phyloP scores from a whole-genome alignment of 2,888 invertebrate species.

The Yponomeuta evonymella region DNA sequence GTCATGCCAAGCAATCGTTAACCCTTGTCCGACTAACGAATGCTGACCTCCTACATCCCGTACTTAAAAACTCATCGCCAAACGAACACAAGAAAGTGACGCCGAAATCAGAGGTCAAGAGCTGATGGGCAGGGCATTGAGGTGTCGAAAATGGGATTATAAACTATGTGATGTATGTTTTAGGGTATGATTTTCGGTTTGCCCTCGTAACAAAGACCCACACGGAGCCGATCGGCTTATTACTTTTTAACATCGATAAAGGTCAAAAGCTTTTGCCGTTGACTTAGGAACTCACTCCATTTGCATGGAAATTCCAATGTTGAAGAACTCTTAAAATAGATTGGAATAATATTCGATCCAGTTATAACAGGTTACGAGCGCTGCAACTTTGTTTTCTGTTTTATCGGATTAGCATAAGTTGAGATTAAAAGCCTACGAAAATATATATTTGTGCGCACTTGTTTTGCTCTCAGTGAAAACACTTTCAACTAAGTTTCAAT shows the following conservation, averaged over 20 bases:
- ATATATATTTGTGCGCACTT: no score
- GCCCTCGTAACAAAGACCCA: background rate
- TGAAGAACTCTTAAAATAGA: background rate
- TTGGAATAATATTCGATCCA: background rate
- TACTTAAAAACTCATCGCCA: background rate
- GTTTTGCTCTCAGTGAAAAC: no score
- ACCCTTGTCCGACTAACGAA: background rate
- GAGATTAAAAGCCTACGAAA: no score
- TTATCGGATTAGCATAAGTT: no score
- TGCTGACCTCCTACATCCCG: background rate
- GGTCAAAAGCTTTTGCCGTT: background rate
- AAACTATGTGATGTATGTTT: background rate
- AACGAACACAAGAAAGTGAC: background rate
- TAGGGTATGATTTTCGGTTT: background rate
- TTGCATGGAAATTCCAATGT: background rate
- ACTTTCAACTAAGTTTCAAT: no score
- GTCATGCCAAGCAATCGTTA: slow-evolving; percentile 7
- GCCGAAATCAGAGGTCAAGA: background rate
- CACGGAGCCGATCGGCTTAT: background rate
- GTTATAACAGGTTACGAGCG: background rate
- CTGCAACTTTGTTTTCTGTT: background rate
- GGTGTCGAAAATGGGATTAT: background rate
- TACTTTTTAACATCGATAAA: background rate
- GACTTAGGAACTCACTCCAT: background rate
- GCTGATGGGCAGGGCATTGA: background rate